Evolutionary conservation across 2,888 invertebrate genomes (phyloP), one percentile per base, ranked within the genome.

Genomic region (Hyalella azteca): DNA sequence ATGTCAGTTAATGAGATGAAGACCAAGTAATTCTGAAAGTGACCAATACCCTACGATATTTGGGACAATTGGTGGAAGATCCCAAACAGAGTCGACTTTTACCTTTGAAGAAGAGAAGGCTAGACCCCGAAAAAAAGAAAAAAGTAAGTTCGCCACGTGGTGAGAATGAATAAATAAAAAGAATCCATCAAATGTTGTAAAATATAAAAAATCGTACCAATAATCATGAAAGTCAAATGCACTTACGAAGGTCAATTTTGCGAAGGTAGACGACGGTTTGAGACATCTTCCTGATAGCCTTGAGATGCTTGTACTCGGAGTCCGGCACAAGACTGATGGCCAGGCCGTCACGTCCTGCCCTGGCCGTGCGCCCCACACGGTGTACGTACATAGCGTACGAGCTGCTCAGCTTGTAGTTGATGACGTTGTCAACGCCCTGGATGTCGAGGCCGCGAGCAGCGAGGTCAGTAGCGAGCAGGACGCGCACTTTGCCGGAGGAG

Each of bases 341-440:
- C 81, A 89, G 82, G 36, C 98, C 98, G 19, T 93, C 93, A 78
- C 94, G 92, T 0, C 98, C 98, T 11, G 98, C 98, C 86, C 98
- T 91, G 0, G 98, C 98, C 1, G 98, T 99, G 86, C 98, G 90
- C 49, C 98, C 98, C 11, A 98, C 96, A 88, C 93, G 91, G 89
- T 99, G 99, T 86, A 99, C 96, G 87, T 99, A 99, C 88, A 98
- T 97, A 87, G 98, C 96, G 29, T 97, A 88, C 0, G 96, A 95
- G 60, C 94, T 93, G 0, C 98, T 98, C 93, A 98, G 93, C 0
- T 95, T 93, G 89, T 96, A 98, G 89, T 99, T 99, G 66, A 99
- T 92, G 5, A 98, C 90, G 90, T 7, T 75, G 41, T 75, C 41
- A 1, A 75, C 75, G 36, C 96, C 97, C n/a, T 94, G 93, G 86